Conservation (phyloP, 2,888 invertebrate genomes). For the Lottia gigantea region DNA sequence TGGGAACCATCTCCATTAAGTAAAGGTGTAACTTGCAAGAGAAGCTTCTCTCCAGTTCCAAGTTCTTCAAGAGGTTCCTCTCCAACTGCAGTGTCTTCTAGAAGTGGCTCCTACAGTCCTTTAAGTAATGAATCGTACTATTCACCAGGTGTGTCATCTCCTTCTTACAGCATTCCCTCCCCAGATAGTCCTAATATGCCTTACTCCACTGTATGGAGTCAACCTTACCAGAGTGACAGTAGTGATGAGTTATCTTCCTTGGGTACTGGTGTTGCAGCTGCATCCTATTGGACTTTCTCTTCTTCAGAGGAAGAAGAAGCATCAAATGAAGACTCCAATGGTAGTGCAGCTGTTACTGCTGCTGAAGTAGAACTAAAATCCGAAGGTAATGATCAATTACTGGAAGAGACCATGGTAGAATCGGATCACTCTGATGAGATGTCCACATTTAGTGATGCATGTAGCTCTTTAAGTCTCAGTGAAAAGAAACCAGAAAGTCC, state of each 20-base stretch:
- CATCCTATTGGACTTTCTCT: slow-evolving; percentile 12
- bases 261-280: not conserved
- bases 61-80: not conserved
- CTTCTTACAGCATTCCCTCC: slow-evolving; percentile 24
- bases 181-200: slow-evolving; percentile 21
- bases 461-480: not conserved
- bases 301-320: slow-evolving; percentile 19
- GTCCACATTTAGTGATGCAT: slow-evolving; percentile 8
- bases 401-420: not conserved
- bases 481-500: not conserved
- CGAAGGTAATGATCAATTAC: not conserved
- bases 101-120: slow-evolving; percentile 46
- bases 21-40: slow-evolving; percentile 46
- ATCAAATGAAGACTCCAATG: slow-evolving; percentile 1
- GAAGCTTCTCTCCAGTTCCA: slow-evolving; percentile 28
- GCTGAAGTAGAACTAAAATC: not conserved
- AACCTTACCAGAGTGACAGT: slow-evolving; percentile 11
- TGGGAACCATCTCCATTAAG: slow-evolving; percentile 46
- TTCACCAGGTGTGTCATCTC: slow-evolving; percentile 35
- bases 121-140: slow-evolving; percentile 50
- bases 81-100: not conserved
- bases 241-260: slow-evolving; percentile 8
- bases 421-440: slow-evolving; percentile 2
- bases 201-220: slow-evolving; percentile 17
- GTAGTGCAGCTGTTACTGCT: not conserved